Base-by-base conservation (phyloP, 2,888 invertebrate species). In the Lepidochrysops patricia region DNA sequence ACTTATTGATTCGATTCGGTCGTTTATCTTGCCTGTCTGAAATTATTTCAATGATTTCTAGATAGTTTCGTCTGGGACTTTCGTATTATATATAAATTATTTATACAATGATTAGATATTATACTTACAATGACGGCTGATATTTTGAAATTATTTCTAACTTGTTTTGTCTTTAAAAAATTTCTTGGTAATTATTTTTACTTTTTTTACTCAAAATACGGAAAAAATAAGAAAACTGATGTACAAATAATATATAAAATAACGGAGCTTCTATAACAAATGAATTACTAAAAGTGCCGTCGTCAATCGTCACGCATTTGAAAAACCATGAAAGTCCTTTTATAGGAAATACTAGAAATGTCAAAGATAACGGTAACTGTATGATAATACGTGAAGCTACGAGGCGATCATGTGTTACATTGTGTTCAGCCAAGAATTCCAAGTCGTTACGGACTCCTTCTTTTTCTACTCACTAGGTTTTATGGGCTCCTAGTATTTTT, bases 401-500 rank as follows among this genome's bases (percentile, higher is more conserved):
- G 27, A 32, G 12, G 19, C 54, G 54, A 32, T 54, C 29, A 54
- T 29, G 54, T 54, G 54, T 54, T 54, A 54, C 54, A 19, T 54
- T 12, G 29, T 29, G 27, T 52, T 52, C 27, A 52, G 29, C 29
- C 2, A 29, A 54, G 54, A 54, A 54, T 54, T 54, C 29, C 54
- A n/a, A 54, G 54, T 32, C 54, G 29, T 54, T 54, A 32, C 54
- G 19, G 29, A 19, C 50, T n/a, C 50, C 5, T 50, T 23, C 29
- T 54, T 54, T 29, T 54, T 29, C 29, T 19, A 29, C 29, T 54
- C 29, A 54, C 54, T 29, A 29, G 29, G 27, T 54, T 54, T 29
- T 54, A 54, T 32, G 29, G 32, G 29, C 54, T 54, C 54, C 54
- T 54, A 29, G 54, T 54, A 54, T 52, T 52, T 52, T 27, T 19